Base-by-base conservation (phyloP, 2,797 vertebrate genomes). In the Lithobates pipiens region DNA sequence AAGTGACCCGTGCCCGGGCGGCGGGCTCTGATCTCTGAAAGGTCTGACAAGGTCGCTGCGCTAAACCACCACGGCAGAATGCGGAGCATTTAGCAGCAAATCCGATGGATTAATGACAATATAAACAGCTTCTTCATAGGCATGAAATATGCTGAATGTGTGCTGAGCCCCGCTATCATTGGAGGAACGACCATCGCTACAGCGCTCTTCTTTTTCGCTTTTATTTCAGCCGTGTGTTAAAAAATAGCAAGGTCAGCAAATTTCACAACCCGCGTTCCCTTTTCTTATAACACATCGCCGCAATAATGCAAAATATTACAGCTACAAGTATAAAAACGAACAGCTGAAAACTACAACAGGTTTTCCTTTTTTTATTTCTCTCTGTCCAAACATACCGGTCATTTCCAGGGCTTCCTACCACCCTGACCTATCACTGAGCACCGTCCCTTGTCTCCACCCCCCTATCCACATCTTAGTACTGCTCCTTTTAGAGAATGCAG, bases 41-140 rank as follows among this genome's bases (percentile, higher is more conserved):
- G 69, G 76, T 83, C 80, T 73, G 32, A 69, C 85, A 74, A 74
- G 80, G 80, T 86, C 84, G 36, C 75, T 50, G 87, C 65, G 32
- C 36, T 39, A 89, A 86, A 86, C 85, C 76, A 73, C 68, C 0
- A 32, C 65, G 61, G 86, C 25, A 73, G 89, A 90, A 88, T 75
- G 69, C 75, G 54, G 72, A 70, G 16, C 39, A 88, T 76, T 89
- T 89, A 71, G 77, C 77, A 89, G 77, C 61, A 90, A 89, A 90
- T 85, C 61, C 88, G 88, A 50, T n/a, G 82, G 84, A 89, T 89
- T 88, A 89, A 86, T 27, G 88, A 83, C 5, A 89, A 88, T 57
- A 83, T 71, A 70, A 89, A 88, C 80, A 89, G 81, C 70, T 90
- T 79, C 39, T 46, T 34, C 80, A 57, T 29, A 86, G 3, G 70